Base-by-base conservation (phyloP, 2,113 vertebrate species). In the Leiothrix lutea region DNA sequence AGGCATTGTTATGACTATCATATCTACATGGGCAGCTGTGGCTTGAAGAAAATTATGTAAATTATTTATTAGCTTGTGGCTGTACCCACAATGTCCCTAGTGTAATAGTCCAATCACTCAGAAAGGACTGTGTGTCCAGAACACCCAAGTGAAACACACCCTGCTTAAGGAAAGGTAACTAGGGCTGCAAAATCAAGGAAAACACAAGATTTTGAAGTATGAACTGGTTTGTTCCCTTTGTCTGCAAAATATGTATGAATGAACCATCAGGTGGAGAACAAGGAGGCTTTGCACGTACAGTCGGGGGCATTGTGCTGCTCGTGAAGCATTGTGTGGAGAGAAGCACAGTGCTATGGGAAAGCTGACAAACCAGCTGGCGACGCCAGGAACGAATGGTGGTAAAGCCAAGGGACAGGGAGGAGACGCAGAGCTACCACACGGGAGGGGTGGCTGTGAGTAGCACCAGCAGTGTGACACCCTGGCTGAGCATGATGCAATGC, bases 381-480 rank as follows among this genome's bases (percentile, higher is more conserved):
- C 2, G 47, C 50, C 15, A 20, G 90, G 87, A 87, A 91, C 26
- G 65, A 56, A 19, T 2, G 19, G 74, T 47, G 1, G 6, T 61
- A 13, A 75, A 66, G 56, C 42, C 2, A 2, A 28, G 66, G 57
- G 53, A 64, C 2, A 5, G 58, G 86, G 62, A 88, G 57, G 66
- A 0, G 20, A 53, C 6, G 2, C 20, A 3, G 2, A 72, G 44
- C 67, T 23, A 61, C 16, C 6, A 67, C 50, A 12, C 0, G 6
- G 96, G 73, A 85, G 48, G 35, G 74, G 48, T 0, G 7, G 38
- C 0, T 44, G 86, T 4, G 31, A 11, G 24, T 1, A 23, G 38
- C 29, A 3, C 3, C 1, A 1, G 57, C 22, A 38, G 10, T 4
- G 70, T 51, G 81, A 57, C 14, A 3, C 16, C 4, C 3, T 0